A percentile compares a stretch with the other conserved stretches of the same genome.
Conservation (phyloP, 1,140 invertebrate genomes). For the Agrypnia vestita region DNA sequence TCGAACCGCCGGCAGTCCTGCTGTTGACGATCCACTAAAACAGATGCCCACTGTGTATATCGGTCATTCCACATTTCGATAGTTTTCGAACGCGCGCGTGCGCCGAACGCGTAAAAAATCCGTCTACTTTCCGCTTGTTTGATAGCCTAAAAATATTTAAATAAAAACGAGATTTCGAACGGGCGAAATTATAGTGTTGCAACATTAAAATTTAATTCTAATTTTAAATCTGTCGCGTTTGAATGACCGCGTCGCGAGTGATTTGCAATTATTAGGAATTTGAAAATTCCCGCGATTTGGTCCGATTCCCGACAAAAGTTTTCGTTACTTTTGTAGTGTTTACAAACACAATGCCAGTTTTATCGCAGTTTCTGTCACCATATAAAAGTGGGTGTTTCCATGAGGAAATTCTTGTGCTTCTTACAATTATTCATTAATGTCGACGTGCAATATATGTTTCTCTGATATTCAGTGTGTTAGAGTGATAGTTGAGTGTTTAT, state of each 20-base stretch:
- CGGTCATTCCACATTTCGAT: slow-evolving; percentile 37
- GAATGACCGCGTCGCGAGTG: too few species aligned
- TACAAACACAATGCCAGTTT: background rate
- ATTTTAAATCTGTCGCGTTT: too few species aligned
- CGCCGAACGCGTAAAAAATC: slow-evolving; percentile 3
- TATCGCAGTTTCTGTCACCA: background rate
- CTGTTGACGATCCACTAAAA: slow-evolving; percentile 7
- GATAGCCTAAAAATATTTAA: background rate
- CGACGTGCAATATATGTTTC: too few species aligned
- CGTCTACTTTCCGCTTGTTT: background rate
- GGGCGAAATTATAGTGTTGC: too few species aligned
- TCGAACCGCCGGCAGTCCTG: slow-evolving; percentile 7
- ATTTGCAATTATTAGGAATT: too few species aligned
- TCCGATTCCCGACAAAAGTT: too few species aligned
- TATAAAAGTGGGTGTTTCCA: slow-evolving; percentile 14
- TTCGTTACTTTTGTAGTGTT: background rate
- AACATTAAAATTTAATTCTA: too few species aligned
- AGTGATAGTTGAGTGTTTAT: too few species aligned
- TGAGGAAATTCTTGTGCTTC: background rate
- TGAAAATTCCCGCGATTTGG: too few species aligned
- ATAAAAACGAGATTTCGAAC: too few species aligned
- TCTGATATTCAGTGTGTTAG: too few species aligned
- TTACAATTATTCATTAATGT: too few species aligned
- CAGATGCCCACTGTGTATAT: slow-evolving; percentile 38
- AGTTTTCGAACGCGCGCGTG: slow-evolving; percentile 34